Base-by-base conservation (phyloP, 2,113 vertebrate genomes). In the Erythrocercus mccallii region DNA sequence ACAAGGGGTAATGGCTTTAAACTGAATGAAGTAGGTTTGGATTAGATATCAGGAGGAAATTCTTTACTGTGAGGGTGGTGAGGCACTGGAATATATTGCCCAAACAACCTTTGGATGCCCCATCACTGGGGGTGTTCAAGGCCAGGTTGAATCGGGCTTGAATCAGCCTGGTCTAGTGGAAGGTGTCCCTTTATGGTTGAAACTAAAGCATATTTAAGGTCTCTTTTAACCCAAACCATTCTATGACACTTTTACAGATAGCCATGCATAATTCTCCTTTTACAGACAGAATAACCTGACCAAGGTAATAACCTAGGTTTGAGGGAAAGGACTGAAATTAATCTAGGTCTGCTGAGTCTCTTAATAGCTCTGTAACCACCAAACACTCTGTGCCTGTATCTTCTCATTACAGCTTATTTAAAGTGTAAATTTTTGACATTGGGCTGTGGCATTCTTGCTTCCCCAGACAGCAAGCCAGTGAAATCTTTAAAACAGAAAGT, bases 341-440 rank as follows among this genome's bases (percentile, higher is more conserved):
- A 94, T 83, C 71, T 91, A 83, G 12, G 61, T 86, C 61, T 81
- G 60, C 35, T 1, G 20, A 73, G 82, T 84, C 57, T 88, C 92
- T 71, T 86, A 94, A 92, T 31, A 81, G 80, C 51, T 48, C 58
- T 0, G 2, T 91, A 95, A 88, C 30, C 24, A 90, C 60, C 2
- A 6, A 90, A 88, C 56, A 45, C 37, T 45, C 62, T 88, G 60
- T 86, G 53, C 31, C 69, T 57, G 2, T 50, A 48, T 50, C 38
- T 93, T 88, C 88, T 73, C 69, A 73, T 68, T 94, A 48, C 48
- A 44, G 44, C 38, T 93, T 31, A 81, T 37, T 78, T 58, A 13
- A 70, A 90, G 82, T 0, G 0, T 23, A 56, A 15, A 3, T 64
- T 76, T 92, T 78, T 0, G 0, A n/a, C 62, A 79, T 9, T 48